Evolutionary conservation across 2,113 vertebrate genomes (phyloP).

Genomic region (Leptocoma aspasia): DNA sequence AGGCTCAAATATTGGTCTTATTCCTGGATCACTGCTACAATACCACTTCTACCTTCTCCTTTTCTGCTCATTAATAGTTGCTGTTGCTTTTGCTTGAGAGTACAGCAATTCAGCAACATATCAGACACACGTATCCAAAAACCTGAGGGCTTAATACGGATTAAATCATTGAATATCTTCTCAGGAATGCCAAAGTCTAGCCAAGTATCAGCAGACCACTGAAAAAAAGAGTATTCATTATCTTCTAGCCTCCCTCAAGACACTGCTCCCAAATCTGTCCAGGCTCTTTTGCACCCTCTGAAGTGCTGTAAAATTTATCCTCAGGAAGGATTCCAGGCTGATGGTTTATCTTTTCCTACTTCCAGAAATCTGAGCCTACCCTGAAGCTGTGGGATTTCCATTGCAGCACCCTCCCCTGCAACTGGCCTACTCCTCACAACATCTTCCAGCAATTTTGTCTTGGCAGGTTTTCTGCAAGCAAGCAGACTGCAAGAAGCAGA

Average conservation of each 20-base stretch:
- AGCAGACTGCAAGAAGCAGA: not conserved
- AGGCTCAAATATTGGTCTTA: not conserved
- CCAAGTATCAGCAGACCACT: not conserved
- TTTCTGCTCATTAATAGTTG: not conserved
- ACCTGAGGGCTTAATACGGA: not conserved
- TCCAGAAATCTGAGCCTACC: not conserved
- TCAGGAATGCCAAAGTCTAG: not conserved
- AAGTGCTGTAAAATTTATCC: not conserved
- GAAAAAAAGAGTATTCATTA: not conserved
- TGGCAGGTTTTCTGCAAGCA: not conserved
- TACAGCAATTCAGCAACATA: not conserved
- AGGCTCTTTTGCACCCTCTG: not conserved
- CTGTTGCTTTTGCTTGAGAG: not conserved
- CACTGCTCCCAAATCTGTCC: not conserved
- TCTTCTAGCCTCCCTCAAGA: not conserved
- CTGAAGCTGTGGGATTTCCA: not conserved
- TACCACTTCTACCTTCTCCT: not conserved
- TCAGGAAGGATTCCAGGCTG: not conserved
- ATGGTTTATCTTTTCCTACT: not conserved
- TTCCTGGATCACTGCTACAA: not conserved
- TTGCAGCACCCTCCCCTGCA: not conserved
- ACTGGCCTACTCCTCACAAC: not conserved
- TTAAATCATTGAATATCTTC: not conserved
- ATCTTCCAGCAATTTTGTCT: not conserved
- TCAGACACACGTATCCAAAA: fast-evolving